Evolutionary conservation across 2,888 invertebrate species (phyloP).

Genomic region (Trachelus iudaicus): DNA sequence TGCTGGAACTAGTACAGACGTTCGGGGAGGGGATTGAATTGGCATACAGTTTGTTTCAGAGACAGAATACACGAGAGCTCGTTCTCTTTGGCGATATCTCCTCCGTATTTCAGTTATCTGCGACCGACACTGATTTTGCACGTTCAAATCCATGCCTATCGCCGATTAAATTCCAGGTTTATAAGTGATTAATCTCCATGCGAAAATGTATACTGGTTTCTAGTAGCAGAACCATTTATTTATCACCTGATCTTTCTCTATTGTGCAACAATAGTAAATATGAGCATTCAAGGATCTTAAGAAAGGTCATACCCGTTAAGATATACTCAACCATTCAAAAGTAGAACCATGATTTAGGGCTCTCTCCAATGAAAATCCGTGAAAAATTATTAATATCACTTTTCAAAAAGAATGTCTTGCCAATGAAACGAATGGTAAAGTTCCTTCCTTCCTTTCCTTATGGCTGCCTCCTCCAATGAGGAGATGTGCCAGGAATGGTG

Average conservation of each 20-base stretch:
- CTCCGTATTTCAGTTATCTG: no score
- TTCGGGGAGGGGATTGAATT: no score
- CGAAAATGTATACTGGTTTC: neutral
- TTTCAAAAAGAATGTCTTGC: neutral
- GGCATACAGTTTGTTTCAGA: no score
- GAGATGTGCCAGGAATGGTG: no score
- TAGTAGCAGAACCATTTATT: neutral
- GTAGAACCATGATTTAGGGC: neutral
- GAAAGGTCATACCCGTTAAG: neutral
- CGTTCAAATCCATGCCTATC: no score
- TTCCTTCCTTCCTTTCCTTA: no score
- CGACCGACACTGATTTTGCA: no score
- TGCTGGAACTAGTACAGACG: no score
- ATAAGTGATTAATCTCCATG: neutral
- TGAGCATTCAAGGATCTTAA: neutral
- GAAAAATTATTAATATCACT: neutral
- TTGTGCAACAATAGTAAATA: neutral
- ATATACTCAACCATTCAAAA: neutral
- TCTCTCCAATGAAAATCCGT: neutral
- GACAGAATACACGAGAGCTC: no score
- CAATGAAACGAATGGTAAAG: neutral
- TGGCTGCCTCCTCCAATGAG: no score
- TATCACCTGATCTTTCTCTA: neutral
- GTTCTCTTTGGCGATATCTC: no score
- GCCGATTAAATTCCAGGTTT: no score